Percentiles rank a stretch among this genome's conserved stretches.
Conservation (phyloP, 2,113 vertebrate species). For the Haemorhous mexicanus region DNA sequence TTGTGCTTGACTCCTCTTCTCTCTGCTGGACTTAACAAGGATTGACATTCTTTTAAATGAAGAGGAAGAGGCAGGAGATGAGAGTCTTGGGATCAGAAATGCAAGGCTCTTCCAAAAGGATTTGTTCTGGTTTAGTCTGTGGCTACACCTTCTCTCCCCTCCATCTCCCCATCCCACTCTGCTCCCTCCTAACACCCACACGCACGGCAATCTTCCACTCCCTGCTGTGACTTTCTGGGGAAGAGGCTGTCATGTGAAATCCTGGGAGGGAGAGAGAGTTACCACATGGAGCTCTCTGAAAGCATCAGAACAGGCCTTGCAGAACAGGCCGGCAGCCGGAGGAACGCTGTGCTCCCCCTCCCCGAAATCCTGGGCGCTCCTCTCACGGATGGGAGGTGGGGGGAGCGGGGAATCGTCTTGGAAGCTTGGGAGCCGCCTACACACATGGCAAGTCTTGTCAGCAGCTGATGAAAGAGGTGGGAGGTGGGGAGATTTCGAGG, state of each 20-base stretch:
- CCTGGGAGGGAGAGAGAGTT: not conserved
- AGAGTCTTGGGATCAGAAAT: constrained; percentile 6
- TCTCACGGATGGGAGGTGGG: not conserved
- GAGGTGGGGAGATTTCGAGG: constrained; percentile 33
- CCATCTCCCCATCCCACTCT: constrained; percentile 32
- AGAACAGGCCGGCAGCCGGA: not conserved
- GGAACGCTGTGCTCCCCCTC: not conserved
- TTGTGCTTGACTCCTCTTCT: not conserved
- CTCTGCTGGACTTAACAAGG: not conserved
- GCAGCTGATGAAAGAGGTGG: constrained; percentile 46
- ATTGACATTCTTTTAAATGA: not conserved
- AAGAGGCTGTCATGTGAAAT: constrained; percentile 47
- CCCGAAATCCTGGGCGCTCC: not conserved
- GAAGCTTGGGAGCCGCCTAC: constrained; percentile 43
- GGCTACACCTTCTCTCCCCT: constrained; percentile 6
- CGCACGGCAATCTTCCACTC: not conserved
- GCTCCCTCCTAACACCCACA: constrained; percentile 32
- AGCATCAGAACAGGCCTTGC: not conserved
- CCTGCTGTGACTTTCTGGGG: constrained; percentile 12
- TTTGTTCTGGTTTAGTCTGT: not conserved
- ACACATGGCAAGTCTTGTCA: constrained; percentile 29
- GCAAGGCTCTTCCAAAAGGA: not conserved
- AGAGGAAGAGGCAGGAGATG: not conserved
- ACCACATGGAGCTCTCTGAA: not conserved
- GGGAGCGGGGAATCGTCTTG: not conserved